Evolutionary conservation across 53 echinoderm and acorn worm genomes (phyloP), one percentile per base, ranked within the genome.

Genomic region (Echinarachnius parma): DNA sequence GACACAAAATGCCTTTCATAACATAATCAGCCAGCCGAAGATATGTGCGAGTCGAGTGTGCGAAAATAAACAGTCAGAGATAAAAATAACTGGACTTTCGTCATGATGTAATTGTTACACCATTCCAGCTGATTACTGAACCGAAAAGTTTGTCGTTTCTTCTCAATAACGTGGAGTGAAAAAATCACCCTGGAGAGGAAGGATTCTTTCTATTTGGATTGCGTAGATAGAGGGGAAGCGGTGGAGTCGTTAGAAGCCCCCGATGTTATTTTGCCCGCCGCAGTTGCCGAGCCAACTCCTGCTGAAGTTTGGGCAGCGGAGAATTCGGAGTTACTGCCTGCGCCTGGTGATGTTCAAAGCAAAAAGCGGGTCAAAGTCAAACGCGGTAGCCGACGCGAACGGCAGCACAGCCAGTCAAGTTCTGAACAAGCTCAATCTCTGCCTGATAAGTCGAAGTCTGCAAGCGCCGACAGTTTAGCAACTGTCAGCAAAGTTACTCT

Each of bases 181-280:
- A 50, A 21, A 34, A 34, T 68, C 49, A 68, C 53, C 68, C 68
- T 68, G 68, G 68, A 68, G 33, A 68, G 52, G 46, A 34, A 25
- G 4, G 31, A 49, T 32, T 32, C 52, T 15, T 32, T 68, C 34
- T 77, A 77, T 63, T 31, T 77, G 33, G 52, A 77, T 29, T 77
- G 77, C 37, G 62, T 77, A 5, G 62, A 62, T 26, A 48, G 3
- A 23, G 53, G 49, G 21, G 63, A 77, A 49, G 63, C 63, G 3
- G 64, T 77, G 77, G 63, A 63, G 52, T 52, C 77, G 23, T 34
- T 53, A 13, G 15, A 24, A 19, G 32, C 36, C 0, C 77, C 77
- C 24, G 13, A 21, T 62, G 37, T 63, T 32, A 36, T 48, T n/a
- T 37, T 62, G 0, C 53, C 77, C 16, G 22, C 37, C 21, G 30